Percentiles rank a stretch among this genome's conserved stretches.
Conservation (phyloP, 2,797 vertebrate genomes). For the Crenichthys baileyi region DNA sequence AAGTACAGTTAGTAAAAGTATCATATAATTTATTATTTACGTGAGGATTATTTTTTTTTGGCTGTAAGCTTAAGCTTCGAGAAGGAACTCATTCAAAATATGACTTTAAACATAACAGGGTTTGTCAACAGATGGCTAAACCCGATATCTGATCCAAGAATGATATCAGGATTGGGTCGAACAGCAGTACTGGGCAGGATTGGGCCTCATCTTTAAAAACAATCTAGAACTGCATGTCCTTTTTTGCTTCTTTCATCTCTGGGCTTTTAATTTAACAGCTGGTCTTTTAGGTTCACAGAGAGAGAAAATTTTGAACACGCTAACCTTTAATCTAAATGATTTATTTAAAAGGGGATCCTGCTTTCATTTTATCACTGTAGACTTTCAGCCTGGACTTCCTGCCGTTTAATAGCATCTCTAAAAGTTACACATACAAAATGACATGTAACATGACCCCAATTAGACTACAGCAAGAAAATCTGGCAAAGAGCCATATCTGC, state of each 20-base stretch:
- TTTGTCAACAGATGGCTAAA: background rate
- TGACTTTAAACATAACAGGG: background rate
- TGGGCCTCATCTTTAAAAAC: constrained; percentile 5
- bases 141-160: background rate
- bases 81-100: background rate
- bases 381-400: constrained; percentile 48
- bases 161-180: background rate
- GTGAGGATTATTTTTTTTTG: background rate
- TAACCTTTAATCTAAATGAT: constrained; percentile 61
- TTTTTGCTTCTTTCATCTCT: constrained; percentile 43
- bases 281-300: background rate
- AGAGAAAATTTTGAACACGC: constrained; percentile 10
- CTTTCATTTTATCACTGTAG: constrained; percentile 33
- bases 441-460: constrained; percentile 77
- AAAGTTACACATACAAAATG: constrained; percentile 66
- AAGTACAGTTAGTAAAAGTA: background rate
- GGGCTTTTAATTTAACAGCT: constrained; percentile 35
- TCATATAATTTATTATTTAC: background rate
- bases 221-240: constrained; percentile 15
- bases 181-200: background rate
- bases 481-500: constrained; percentile 71
- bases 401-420: constrained; percentile 64
- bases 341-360: constrained; percentile 53
- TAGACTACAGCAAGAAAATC: constrained; percentile 67
- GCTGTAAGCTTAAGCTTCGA: background rate